Evolutionary conservation across 2,797 vertebrate genomes (phyloP).

Genomic region (Onychomys arenicola): DNA sequence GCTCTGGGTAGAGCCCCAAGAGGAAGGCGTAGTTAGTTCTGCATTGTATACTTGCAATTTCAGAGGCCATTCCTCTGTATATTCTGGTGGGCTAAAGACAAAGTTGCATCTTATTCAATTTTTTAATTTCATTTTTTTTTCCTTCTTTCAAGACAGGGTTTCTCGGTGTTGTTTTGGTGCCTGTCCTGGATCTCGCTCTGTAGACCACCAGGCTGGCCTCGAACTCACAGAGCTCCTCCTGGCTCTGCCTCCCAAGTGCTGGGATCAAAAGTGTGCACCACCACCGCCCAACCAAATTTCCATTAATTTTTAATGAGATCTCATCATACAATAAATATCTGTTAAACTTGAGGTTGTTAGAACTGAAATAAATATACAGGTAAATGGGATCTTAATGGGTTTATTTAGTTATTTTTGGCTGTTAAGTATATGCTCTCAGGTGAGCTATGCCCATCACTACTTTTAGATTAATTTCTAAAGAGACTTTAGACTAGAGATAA

Average conservation of each 20-base stretch:
- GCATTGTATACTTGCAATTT: neutral
- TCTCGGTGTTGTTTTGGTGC: no score
- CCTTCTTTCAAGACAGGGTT: no score
- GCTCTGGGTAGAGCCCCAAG: neutral
- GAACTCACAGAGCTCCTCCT: no score
- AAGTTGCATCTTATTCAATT: constrained; percentile 37
- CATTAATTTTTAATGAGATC: neutral
- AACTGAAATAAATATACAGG: constrained; percentile 25
- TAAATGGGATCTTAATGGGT: neutral
- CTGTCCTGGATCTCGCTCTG: no score
- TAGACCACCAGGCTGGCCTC: no score
- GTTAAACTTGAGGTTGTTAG: neutral
- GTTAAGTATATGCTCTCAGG: neutral
- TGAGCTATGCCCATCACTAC: neutral
- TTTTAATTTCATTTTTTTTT: neutral
- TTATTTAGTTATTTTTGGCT: neutral
- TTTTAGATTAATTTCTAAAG: constrained; percentile 57
- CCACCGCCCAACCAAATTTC: neutral
- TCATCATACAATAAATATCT: constrained; percentile 5
- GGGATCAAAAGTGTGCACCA: no score
- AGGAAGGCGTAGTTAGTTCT: neutral
- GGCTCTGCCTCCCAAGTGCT: no score
- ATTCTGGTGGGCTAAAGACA: constrained; percentile 29
- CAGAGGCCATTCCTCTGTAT: constrained; percentile 1
- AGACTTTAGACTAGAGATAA: neutral